These are phyloP conservation scores for Calcarius lapponicus DNA, from an alignment of 2,797 vertebrate genomes.

Conservation along the genomic window DNA sequence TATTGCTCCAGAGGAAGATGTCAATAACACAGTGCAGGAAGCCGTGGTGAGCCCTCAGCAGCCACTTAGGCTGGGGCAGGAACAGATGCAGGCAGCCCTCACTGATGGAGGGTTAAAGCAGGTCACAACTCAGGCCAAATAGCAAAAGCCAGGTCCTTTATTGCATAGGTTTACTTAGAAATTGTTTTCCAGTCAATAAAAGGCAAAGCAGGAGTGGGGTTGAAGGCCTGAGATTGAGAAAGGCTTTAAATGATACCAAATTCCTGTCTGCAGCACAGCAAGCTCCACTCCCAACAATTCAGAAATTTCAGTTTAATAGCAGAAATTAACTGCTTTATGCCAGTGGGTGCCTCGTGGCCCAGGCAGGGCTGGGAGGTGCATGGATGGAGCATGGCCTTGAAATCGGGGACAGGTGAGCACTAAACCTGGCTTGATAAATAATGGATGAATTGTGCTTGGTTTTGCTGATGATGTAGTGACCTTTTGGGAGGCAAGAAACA, in stretches of 20 bases:
- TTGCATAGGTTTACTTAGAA: neutral
- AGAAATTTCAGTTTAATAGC: neutral
- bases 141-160: neutral
- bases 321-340: neutral
- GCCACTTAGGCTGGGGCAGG: neutral
- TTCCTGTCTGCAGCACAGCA: neutral
- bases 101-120: neutral
- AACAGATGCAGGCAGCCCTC: neutral
- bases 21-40: neutral
- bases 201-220: neutral
- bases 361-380: neutral
- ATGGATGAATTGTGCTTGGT: conserved; percentile 48
- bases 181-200: neutral
- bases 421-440: conserved; percentile 21
- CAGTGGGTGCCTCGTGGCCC: neutral
- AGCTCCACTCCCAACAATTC: neutral
- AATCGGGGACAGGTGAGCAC: conserved; percentile 40
- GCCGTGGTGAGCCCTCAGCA: neutral
- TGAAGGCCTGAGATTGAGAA: neutral
- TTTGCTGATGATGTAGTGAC: conserved; percentile 63
- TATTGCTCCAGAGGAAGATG: neutral
- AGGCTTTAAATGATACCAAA: neutral
- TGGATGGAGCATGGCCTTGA: neutral
- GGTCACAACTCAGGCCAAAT: neutral
- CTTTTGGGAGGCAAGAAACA: conserved; percentile 48